A percentile compares a stretch with the other conserved stretches of the same genome.
Conservation (phyloP, 2,797 vertebrate genomes). For the Microtus agrestis region DNA sequence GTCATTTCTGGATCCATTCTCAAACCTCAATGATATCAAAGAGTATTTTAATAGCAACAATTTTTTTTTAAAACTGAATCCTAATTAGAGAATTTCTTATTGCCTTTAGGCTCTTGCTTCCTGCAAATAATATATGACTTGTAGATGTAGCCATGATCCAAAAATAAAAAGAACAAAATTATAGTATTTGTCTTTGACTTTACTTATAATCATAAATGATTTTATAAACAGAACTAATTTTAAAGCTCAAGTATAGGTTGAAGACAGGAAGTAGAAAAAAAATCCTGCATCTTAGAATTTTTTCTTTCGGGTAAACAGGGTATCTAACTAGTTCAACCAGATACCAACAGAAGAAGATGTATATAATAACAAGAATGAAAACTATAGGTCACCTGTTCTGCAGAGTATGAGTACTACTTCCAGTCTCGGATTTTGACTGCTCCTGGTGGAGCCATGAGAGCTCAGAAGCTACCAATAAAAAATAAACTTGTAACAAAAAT, state of each 20-base stretch:
- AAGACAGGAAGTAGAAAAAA: not conserved
- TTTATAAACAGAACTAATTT: not conserved
- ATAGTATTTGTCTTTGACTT: not conserved
- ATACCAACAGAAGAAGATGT: not conserved
- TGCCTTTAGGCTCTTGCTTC: not conserved
- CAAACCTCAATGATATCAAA: not conserved
- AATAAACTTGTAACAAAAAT: conserved; percentile 56
- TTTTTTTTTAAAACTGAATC: not conserved
- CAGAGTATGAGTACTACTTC: not conserved
- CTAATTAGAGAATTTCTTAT: not conserved
- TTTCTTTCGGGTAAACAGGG: not conserved
- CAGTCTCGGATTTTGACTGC: not conserved
- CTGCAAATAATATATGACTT: not conserved
- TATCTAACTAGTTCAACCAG: not conserved
- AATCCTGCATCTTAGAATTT: not conserved
- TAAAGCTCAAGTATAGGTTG: not conserved
- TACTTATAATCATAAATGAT: not conserved
- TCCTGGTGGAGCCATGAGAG: not conserved
- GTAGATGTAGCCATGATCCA: not conserved
- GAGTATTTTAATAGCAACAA: not conserved
- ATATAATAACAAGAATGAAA: not conserved
- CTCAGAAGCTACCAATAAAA: conserved; percentile 42
- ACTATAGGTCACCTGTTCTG: not conserved
- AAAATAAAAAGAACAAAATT: not conserved
- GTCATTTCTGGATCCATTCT: not conserved